These are phyloP conservation scores for Oceanodroma leucorhoa DNA, from an alignment of 2,797 vertebrate genomes.

Conservation along the genomic window DNA sequence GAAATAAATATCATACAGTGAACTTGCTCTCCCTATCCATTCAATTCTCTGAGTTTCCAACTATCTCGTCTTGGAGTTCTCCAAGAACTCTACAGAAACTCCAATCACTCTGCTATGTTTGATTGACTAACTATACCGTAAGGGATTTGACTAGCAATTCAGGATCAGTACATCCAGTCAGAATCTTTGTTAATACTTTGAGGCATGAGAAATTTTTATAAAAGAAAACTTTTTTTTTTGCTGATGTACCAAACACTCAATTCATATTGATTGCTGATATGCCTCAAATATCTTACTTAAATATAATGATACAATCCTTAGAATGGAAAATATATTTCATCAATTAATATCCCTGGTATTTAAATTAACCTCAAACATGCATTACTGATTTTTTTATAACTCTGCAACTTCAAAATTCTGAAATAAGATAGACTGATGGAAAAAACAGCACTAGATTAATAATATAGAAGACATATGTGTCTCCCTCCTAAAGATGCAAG, in stretches of 20 bases:
- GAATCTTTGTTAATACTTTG: not conserved
- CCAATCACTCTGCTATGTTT: not conserved
- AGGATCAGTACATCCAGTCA: not conserved
- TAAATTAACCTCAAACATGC: conserved; percentile 11
- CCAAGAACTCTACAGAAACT: not conserved
- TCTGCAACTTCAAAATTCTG: not conserved
- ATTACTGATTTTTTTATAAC: not conserved
- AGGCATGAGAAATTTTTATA: not conserved
- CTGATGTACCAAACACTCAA: not conserved
- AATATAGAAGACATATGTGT: not conserved
- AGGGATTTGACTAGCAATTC: not conserved
- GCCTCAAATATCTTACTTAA: conserved; percentile 18
- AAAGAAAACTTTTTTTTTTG: not conserved
- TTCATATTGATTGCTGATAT: not conserved
- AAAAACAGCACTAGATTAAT: not conserved
- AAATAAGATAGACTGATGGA: not conserved
- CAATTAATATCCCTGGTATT: conserved; percentile 28
- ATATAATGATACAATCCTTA: conserved; percentile 3
- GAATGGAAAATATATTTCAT: conserved; percentile 38
- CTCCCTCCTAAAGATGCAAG: not conserved
- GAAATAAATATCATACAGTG: not conserved
- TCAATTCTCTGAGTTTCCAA: not conserved
- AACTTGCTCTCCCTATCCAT: not conserved
- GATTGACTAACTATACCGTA: not conserved
- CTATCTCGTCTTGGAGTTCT: not conserved